phyloP scores from a whole-genome alignment of 2,888 invertebrate genomes.

The Atrina japonica region DNA sequence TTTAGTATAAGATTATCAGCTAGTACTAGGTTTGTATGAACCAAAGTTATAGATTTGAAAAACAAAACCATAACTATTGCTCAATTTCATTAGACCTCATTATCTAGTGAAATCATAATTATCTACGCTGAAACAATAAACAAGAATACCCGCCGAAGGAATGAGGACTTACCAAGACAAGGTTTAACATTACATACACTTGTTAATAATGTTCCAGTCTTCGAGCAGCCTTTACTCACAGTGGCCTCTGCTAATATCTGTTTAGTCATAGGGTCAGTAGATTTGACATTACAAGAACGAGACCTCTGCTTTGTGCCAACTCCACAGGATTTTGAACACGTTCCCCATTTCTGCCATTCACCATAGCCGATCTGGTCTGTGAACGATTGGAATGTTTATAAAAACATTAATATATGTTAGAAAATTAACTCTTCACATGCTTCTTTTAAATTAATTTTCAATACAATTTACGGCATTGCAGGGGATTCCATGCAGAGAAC shows the following conservation, averaged over 20 bases:
- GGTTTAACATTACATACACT: constrained; percentile 12
- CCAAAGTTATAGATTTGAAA: too few species aligned
- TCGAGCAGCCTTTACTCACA: not conserved
- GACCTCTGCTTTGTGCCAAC: not conserved
- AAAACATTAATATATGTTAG: not conserved
- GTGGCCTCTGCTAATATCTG: not conserved
- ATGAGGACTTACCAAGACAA: constrained; percentile 36
- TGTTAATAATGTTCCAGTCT: not conserved
- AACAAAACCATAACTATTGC: too few species aligned
- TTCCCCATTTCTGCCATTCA: constrained; percentile 17
- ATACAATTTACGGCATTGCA: too few species aligned
- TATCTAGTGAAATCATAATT: too few species aligned
- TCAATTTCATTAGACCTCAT: too few species aligned
- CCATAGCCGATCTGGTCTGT: not conserved
- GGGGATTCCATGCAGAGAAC: too few species aligned
- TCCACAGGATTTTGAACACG: constrained; percentile 14
- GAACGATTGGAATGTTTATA: not conserved
- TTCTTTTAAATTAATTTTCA: too few species aligned
- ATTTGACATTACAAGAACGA: not conserved
- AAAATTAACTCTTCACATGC: too few species aligned
- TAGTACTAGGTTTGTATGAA: too few species aligned
- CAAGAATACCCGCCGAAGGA: too few species aligned
- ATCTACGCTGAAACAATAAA: too few species aligned
- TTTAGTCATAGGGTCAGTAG: constrained; percentile 9
- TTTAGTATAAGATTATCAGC: too few species aligned